Conservation (phyloP, 1,140 invertebrate genomes). For the Coboldia fuscipes region DNA sequence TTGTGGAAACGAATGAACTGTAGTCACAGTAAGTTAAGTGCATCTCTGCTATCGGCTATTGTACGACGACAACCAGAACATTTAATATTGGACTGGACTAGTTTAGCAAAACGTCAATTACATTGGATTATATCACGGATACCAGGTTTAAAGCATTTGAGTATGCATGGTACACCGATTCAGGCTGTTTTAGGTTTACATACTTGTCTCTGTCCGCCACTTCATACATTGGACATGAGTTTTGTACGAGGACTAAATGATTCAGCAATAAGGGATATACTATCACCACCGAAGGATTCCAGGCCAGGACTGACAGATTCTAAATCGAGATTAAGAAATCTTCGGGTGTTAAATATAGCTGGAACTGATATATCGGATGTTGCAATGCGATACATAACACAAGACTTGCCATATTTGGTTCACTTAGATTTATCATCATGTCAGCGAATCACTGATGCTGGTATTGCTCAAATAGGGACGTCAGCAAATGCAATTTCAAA, state of each 20-base stretch:
- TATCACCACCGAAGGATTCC: constrained; percentile 67
- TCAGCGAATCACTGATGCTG: constrained; percentile 66
- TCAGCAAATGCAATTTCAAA: constrained; percentile 18
- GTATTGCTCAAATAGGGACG: constrained; percentile 59
- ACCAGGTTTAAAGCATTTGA: constrained; percentile 58
- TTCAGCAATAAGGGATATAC: constrained; percentile 53
- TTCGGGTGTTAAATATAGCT: constrained; percentile 51
- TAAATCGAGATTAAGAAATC: constrained; percentile 52
- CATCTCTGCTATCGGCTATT: constrained; percentile 53
- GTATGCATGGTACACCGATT: constrained; percentile 59
- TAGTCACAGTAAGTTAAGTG: constrained; percentile 40
- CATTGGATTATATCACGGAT: constrained; percentile 69
- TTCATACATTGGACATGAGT: constrained; percentile 57
- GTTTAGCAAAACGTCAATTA: constrained; percentile 63
- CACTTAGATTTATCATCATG: constrained; percentile 67
- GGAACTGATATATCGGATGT: constrained; percentile 81
- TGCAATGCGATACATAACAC: constrained; percentile 54
- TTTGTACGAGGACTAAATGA: constrained; percentile 66
- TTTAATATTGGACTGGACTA: constrained; percentile 66
- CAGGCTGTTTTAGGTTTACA: constrained; percentile 58
- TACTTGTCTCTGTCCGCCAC: constrained; percentile 61
- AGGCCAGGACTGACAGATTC: constrained; percentile 63
- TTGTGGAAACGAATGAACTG: constrained; percentile 71
- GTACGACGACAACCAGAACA: constrained; percentile 68
- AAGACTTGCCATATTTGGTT: constrained; percentile 49